Base-by-base conservation (phyloP, 1,140 invertebrate species). In the Hypothenemus hampei region DNA sequence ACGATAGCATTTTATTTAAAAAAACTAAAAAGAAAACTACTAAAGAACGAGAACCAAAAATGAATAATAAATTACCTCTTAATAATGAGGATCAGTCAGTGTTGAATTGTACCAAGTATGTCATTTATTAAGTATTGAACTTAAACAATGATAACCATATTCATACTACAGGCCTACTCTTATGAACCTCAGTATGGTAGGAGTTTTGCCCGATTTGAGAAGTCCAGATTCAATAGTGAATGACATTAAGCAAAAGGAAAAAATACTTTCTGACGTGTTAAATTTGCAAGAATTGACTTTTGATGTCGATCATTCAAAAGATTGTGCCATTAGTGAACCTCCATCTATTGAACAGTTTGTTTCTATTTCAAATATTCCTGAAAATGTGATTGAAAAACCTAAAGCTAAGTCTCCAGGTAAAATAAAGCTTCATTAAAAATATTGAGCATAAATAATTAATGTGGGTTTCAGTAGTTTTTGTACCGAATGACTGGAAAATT, bases 181-280 rank as follows among this genome's bases (percentile, higher is more conserved):
- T 21, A 60, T 76, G 57, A 73, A 66, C 15, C 31, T 76, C 4
- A 77, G 73, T 52, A 66, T 69, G 10, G 69, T 75, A 5, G 70
- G 72, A 10, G 47, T 73, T 18, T 69, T 72, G 37, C 64, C 69
- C 3, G 71, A 73, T 58, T 44, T 76, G 19, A 64, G 75, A 49
- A 77, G 78, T 65, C 71, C 77, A 3, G 73, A 78, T 50, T 73
- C 65, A 2, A 77, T 80, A 47, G 69, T 74, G 46, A 74, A 73
- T 39, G 77, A 79, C 56, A 77, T 80, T 20, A 73, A 77, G 57
- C 63, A 72, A 47, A 79, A 79, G 51, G 78, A 79, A 56, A 78
- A 75, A 59, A 56, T 77, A 26, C 58, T 79, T 10, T 75, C 76
- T 0, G 73, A 74, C 40, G 68, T 79, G 40, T 59, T 78, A 11